Evolutionary conservation across 2,888 invertebrate species (phyloP).

Genomic region (Byasa hedistus): DNA sequence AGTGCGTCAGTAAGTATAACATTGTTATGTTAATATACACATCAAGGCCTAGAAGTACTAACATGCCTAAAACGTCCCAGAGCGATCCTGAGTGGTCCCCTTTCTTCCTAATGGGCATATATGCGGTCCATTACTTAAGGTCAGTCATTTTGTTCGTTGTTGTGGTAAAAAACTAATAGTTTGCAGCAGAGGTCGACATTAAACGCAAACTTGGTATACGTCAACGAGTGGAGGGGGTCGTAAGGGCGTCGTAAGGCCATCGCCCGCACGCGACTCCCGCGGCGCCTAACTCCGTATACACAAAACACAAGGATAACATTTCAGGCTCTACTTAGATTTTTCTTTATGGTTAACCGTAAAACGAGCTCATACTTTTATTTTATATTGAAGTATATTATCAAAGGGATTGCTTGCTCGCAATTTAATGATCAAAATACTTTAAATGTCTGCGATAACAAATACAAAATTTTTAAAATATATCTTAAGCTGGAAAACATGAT

Average conservation of each 20-base stretch:
- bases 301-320: constrained; percentile 24
- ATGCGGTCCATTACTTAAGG: constrained; percentile 31
- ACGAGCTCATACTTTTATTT: constrained; percentile 12
- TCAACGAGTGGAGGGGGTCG: constrained; percentile 54
- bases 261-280: constrained; percentile 53
- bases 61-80: constrained; percentile 19
- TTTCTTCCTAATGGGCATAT: constrained; percentile 28
- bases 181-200: constrained; percentile 53
- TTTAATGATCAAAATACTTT: background rate
- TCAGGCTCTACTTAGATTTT: constrained; percentile 22
- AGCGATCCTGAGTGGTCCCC: constrained; percentile 27
- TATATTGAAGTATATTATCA: constrained; percentile 8
- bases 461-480: background rate
- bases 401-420: constrained; percentile 5
- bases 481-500: background rate
- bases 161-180: constrained; percentile 55
- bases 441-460: background rate
- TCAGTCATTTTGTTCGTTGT: constrained; percentile 44
- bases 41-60: constrained; percentile 22
- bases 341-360: constrained; percentile 18
- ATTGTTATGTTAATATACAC: constrained; percentile 33
- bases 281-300: constrained; percentile 34
- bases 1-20: constrained; percentile 89
- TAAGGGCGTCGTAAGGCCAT: constrained; percentile 60
- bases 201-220: constrained; percentile 60